phyloP scores from a whole-genome alignment of 2,113 vertebrate species.

The Ctenomys sociabilis region DNA sequence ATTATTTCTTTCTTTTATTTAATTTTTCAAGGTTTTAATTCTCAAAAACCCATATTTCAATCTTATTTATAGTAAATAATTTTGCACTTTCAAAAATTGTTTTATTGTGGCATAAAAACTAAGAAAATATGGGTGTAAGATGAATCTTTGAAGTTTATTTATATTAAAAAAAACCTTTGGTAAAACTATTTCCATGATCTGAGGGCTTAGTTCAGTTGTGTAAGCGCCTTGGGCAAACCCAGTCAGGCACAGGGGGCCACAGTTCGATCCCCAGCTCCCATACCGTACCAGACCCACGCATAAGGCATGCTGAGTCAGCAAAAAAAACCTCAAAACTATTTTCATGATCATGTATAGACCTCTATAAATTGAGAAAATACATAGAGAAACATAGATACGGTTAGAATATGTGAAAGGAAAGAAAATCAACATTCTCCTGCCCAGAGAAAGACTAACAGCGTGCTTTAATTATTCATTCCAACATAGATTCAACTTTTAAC shows the following conservation, averaged over 20 bases:
- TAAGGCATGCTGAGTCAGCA: no score
- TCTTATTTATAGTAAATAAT: not conserved
- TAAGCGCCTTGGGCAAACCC: no score
- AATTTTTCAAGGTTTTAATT: conserved; percentile 50
- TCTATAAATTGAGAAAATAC: not conserved
- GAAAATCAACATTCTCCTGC: conserved; percentile 18
- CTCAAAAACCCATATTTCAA: conserved; percentile 6
- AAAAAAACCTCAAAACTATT: not conserved
- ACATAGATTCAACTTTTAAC: conserved; percentile 56
- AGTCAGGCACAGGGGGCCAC: no score
- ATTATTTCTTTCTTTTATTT: not conserved
- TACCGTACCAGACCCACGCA: no score
- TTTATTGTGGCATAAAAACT: not conserved
- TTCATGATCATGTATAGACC: not conserved
- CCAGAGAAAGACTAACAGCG: not conserved
- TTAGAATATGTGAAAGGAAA: not conserved
- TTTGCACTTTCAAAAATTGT: not conserved
- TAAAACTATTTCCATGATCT: not conserved
- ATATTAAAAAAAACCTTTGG: conserved; percentile 14
- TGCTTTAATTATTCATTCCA: conserved; percentile 29
- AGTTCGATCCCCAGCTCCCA: no score
- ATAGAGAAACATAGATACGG: not conserved
- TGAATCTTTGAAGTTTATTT: not conserved
- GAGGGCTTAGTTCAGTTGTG: no score
- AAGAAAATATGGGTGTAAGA: conserved; percentile 7